These are phyloP conservation scores for Poicephalus gulielmi DNA, from an alignment of 2,113 vertebrate species.

Conservation along the genomic window DNA sequence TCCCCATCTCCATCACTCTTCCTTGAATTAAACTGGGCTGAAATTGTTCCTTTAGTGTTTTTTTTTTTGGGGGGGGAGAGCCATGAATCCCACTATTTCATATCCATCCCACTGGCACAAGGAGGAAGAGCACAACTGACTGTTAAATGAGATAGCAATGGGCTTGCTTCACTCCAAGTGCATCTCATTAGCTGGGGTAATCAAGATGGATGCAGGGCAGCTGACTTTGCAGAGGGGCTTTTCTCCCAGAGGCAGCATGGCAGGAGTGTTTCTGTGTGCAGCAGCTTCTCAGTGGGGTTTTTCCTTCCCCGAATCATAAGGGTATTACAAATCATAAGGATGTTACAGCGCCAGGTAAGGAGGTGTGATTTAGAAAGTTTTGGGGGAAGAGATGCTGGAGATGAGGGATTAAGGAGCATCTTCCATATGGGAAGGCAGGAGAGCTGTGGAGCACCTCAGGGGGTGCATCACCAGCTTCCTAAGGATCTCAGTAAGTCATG, in stretches of 20 bases:
- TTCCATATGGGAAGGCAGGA: accelerated
- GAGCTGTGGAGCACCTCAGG: neutral
- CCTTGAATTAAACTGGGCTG: neutral
- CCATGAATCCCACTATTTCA: accelerated
- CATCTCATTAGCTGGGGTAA: neutral
- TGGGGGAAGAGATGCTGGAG: neutral
- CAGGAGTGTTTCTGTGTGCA: accelerated
- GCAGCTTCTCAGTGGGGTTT: accelerated
- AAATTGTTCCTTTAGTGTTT: accelerated
- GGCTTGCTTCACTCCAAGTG: neutral
- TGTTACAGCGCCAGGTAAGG: accelerated
- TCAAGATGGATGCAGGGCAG: neutral
- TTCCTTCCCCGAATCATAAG: accelerated
- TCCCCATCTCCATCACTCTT: neutral
- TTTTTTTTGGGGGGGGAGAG: neutral
- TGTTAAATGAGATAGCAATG: accelerated
- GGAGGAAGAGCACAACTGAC: neutral
- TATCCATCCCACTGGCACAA: accelerated
- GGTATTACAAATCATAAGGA: accelerated
- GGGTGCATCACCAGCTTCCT: neutral
- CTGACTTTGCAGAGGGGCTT: neutral
- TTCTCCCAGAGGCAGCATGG: accelerated
- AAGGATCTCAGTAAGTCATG: accelerated
- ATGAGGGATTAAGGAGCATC: accelerated
- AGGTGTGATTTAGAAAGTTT: accelerated